These are phyloP conservation scores for Volucella bombylans DNA, from an alignment of 2,888 invertebrate genomes.

Conservation along the genomic window DNA sequence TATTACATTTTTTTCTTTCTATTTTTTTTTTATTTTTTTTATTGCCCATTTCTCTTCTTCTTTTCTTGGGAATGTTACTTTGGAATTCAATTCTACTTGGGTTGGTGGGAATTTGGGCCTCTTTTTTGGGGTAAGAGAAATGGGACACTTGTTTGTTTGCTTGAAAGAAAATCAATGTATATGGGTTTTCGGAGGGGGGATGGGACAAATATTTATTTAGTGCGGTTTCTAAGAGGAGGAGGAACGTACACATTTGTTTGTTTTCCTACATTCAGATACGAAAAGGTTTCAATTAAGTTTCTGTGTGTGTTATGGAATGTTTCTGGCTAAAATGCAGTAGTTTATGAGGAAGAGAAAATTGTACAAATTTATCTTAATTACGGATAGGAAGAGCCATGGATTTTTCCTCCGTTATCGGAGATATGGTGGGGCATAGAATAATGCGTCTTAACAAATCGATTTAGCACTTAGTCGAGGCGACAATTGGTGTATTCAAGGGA, in stretches of 20 bases:
- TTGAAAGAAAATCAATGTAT: constrained; percentile 27
- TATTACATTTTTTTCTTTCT: constrained; percentile 49
- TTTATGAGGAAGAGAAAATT: constrained; percentile 5
- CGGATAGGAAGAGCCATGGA: not conserved
- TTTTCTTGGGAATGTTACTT: constrained; percentile 29
- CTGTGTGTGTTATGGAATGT: constrained; percentile 37
- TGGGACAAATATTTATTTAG: constrained; percentile 63
- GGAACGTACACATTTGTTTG: constrained; percentile 16
- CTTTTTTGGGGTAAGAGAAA: constrained; percentile 20
- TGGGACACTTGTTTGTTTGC: constrained; percentile 72
- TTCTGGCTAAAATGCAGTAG: not conserved
- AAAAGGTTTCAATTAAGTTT: constrained; percentile 66
- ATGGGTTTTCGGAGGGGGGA: not conserved
- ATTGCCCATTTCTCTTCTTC: constrained; percentile 7
- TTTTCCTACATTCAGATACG: constrained; percentile 26
- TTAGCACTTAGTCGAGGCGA: no score
- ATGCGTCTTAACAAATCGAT: no score
- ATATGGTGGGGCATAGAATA: no score
- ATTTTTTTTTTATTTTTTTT: constrained; percentile 41
- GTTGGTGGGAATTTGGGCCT: constrained; percentile 11
- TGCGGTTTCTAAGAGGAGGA: constrained; percentile 29
- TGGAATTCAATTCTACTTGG: constrained; percentile 47
- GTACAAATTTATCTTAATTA: constrained; percentile 29
- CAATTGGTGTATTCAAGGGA: no score
- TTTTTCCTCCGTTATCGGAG: not conserved